Conservation (phyloP, 1,140 invertebrate species). For the Penaeus japonicus region DNA sequence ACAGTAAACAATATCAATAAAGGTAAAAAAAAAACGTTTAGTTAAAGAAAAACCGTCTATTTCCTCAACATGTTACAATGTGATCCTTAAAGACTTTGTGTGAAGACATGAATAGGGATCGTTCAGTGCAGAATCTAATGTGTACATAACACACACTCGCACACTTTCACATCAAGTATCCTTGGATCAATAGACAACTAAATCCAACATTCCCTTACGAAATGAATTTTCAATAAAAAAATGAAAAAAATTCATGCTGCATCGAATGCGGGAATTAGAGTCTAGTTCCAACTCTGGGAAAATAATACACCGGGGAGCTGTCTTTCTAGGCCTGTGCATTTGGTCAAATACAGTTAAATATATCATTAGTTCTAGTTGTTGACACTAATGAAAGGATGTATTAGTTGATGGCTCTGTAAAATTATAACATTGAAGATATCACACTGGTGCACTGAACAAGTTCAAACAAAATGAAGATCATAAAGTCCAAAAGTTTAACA, state of each 20-base stretch:
- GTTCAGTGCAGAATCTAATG: background rate
- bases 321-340: too few relatives aligned
- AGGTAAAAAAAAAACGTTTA: background rate
- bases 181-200: slow-evolving; percentile 17
- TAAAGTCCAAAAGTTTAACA: too few relatives aligned
- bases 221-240: background rate
- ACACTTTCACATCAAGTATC: background rate
- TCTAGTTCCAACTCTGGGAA: background rate
- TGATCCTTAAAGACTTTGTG: background rate
- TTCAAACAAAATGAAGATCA: too few relatives aligned
- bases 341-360: too few relatives aligned
- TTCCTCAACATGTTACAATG: background rate
- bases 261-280: background rate
- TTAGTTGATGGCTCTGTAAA: too few relatives aligned
- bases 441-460: too few relatives aligned
- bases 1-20: too few relatives aligned
- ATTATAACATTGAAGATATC: too few relatives aligned
- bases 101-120: background rate
- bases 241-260: background rate
- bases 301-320: too few relatives aligned
- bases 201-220: background rate
- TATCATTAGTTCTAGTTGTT: too few relatives aligned
- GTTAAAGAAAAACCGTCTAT: background rate
- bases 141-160: background rate
- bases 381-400: too few relatives aligned